Base-by-base conservation (phyloP, 1,140 invertebrate genomes). In the Batillaria attramentaria region DNA sequence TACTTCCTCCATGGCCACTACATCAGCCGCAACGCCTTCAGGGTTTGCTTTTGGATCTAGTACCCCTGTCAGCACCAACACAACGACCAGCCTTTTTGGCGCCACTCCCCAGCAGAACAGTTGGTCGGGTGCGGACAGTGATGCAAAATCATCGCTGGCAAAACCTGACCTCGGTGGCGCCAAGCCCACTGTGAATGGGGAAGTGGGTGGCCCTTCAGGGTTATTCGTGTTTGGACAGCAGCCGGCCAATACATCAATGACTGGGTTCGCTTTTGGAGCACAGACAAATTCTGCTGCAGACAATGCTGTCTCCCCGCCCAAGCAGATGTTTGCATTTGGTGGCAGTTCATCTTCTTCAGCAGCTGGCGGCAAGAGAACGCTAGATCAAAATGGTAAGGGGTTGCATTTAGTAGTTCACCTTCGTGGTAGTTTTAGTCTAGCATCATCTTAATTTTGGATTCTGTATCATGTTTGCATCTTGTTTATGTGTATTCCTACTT, bases 41-140 rank as follows among this genome's bases (percentile, higher is more conserved):
- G 77, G 77, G 33, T 78, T 78, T 70, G 28, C 28, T 28, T 78
- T 78, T 70, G 46, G 66, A 13, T 42, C 62, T n/a, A 77, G 50
- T n/a, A 20, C 50, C n/a, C 18, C 50, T 5, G n/a, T 31, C 8
- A 24, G n/a, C 31, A 60, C 3, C 50, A 60, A 18, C n/a, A 16
- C 43, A 28, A 8, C 72, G 20, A 18, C 54, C 24, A 62, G 33
- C 31, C n/a, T 33, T 2, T 75, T 75, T 54, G 39, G 73, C 24
- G 39, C 54, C 18, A 39, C 35, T n/a, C 35, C 46, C 28, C 72
- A 74, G 72, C 46, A 57, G 8, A 50, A 35, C 57, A 65, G n/a
- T 3, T 62, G 6, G 54, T 10, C n/a, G 28, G 54, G 54, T 62
- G 41, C 39, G 37, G 37, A 20, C 33, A 46, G 66, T 78, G 46